Percentiles rank a stretch among this genome's conserved stretches.
phyloP scores from a whole-genome alignment of 2,888 invertebrate species.

The Odontothrips loti region DNA sequence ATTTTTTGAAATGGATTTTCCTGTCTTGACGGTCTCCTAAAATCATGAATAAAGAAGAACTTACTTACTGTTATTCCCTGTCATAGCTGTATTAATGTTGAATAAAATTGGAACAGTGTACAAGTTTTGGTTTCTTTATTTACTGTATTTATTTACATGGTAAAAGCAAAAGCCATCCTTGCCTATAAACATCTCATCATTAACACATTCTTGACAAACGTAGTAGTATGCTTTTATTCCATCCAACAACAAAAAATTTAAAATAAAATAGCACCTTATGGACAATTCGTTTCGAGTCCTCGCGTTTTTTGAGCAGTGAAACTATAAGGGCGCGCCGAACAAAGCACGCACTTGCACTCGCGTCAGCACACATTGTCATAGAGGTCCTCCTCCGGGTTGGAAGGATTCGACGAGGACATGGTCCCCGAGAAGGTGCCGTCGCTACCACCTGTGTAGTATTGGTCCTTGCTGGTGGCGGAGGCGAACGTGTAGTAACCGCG shows the following conservation, averaged over 20 bases:
- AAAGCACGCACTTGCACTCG: too few species aligned
- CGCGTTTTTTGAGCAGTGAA: too few species aligned
- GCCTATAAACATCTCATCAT: too few species aligned
- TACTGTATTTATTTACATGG: background rate
- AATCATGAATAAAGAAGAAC: too few species aligned
- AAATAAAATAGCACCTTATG: background rate
- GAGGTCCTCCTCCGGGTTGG: constrained; percentile 46
- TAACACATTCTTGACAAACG: too few species aligned
- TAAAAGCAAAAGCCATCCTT: background rate
- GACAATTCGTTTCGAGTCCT: background rate
- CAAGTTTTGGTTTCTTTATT: background rate
- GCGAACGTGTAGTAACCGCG: constrained; percentile 23
- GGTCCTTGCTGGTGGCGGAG: constrained; percentile 42
- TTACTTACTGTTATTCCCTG: too few species aligned
- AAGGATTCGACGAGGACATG: constrained; percentile 44
- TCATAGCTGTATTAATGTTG: too few species aligned
- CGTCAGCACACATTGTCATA: constrained; percentile 48
- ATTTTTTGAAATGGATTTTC: too few species aligned
- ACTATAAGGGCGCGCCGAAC: too few species aligned
- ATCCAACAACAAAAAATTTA: background rate
- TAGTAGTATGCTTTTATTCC: too few species aligned
- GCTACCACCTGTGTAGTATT: constrained; percentile 43
- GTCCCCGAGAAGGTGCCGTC: constrained; percentile 44
- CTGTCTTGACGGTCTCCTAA: too few species aligned
- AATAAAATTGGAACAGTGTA: background rate